Percentiles rank a stretch among this genome's conserved stretches.
These are phyloP conservation scores for Eristalis pertinax DNA, from an alignment of 2,888 invertebrate species.

Conservation along the genomic window DNA sequence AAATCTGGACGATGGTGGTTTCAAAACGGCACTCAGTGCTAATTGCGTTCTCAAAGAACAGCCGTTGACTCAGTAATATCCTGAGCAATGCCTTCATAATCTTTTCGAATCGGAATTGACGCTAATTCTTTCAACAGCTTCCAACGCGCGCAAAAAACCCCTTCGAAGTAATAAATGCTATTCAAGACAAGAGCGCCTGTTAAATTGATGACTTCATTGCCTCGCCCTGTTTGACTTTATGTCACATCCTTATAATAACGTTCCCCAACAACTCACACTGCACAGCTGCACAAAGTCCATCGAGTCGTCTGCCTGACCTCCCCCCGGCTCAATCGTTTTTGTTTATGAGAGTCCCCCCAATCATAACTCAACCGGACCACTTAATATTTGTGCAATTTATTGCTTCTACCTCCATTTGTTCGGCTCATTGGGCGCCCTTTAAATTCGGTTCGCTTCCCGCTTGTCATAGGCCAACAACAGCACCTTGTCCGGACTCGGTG, in stretches of 20 bases:
- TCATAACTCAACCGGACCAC: neutral
- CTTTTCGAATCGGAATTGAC: too few relatives aligned
- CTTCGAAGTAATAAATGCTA: neutral
- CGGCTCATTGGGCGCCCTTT: neutral
- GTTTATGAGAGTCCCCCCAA: neutral
- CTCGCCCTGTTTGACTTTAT: neutral
- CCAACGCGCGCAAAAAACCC: too few relatives aligned
- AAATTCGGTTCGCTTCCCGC: neutral
- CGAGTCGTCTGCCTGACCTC: neutral
- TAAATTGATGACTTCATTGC: neutral
- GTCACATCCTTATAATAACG: neutral
- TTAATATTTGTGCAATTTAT: neutral
- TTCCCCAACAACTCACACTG: neutral
- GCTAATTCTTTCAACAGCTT: too few relatives aligned
- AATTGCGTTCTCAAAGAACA: too few relatives aligned
- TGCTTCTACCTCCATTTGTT: neutral
- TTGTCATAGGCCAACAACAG: neutral
- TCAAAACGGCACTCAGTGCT: too few relatives aligned
- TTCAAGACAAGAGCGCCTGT: neutral
- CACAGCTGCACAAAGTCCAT: neutral
- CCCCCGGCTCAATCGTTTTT: neutral
- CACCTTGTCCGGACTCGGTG: neutral
- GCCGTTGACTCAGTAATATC: too few relatives aligned
- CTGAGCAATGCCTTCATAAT: too few relatives aligned
- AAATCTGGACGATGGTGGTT: too few relatives aligned